Conservation (phyloP, 2,797 vertebrate genomes). For the Salmo trutta region DNA sequence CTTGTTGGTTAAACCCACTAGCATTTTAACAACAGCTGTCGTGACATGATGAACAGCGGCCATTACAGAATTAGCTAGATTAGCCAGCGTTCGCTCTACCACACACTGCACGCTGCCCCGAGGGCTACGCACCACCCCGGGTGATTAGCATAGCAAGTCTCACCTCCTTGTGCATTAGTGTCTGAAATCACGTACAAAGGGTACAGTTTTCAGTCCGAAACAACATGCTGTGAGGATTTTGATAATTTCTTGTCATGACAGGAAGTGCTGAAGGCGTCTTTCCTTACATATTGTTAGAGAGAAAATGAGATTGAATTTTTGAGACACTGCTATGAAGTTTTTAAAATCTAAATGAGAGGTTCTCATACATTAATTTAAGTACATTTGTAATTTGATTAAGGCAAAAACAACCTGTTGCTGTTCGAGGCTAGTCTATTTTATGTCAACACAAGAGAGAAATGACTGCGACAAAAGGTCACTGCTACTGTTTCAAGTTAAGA, state of each 20-base stretch:
- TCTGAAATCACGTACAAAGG: background rate
- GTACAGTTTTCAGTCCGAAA: background rate
- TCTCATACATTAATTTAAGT: background rate
- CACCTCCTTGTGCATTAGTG: background rate
- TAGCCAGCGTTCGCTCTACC: background rate
- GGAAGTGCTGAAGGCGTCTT: background rate
- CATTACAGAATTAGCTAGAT: constrained; percentile 46
- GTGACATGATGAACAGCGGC: constrained; percentile 48
- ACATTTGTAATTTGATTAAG: background rate
- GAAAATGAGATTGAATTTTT: background rate
- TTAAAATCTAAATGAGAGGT: background rate
- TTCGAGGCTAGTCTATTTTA: background rate
- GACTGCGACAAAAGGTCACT: background rate
- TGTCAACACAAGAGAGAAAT: background rate
- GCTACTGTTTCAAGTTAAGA: no score
- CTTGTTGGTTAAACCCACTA: constrained; percentile 54
- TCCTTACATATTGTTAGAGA: background rate
- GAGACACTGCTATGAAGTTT: background rate
- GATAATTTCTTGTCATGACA: background rate
- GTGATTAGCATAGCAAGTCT: constrained; percentile 32
- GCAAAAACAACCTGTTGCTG: background rate
- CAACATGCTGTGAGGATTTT: background rate
- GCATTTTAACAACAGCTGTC: constrained; percentile 54
- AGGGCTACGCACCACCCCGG: constrained; percentile 28
- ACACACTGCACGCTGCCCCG: constrained; percentile 18